Conservation (phyloP, 2,888 invertebrate species). For the Eutolmus rufibarbis region DNA sequence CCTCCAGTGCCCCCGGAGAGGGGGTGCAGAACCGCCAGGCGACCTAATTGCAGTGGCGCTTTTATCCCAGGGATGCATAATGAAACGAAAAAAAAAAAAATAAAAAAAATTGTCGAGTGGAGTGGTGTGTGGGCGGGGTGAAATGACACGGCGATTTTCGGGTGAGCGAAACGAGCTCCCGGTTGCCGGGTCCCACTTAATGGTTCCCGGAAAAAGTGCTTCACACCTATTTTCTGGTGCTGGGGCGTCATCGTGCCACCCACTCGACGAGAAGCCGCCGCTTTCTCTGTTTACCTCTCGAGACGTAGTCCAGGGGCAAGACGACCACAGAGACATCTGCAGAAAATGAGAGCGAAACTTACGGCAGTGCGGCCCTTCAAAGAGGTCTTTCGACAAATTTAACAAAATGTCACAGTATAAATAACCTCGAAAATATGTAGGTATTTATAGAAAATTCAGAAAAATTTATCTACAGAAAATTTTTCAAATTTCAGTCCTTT, state of each 20-base stretch:
- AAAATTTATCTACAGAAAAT: no score
- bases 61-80: neutral
- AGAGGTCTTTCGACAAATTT: neutral
- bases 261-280: neutral
- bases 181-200: neutral
- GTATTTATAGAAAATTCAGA: no score
- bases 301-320: neutral
- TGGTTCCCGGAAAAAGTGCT: neutral
- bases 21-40: neutral
- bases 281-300: neutral
- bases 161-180: neutral
- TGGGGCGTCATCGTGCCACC: neutral
- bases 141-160: neutral
- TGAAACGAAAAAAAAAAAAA: neutral
- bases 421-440: no score
- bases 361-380: neutral
- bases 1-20: neutral
- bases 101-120: neutral
- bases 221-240: neutral
- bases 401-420: no score
- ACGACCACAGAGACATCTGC: neutral
- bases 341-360: neutral
- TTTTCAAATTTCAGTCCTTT: no score
- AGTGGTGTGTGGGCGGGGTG: neutral
- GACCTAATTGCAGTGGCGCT: slow-evolving; percentile 11